Percentiles rank a stretch among this genome's conserved stretches.
Conservation (phyloP, 2,113 vertebrate genomes). For the Sceloporus tristichus region DNA sequence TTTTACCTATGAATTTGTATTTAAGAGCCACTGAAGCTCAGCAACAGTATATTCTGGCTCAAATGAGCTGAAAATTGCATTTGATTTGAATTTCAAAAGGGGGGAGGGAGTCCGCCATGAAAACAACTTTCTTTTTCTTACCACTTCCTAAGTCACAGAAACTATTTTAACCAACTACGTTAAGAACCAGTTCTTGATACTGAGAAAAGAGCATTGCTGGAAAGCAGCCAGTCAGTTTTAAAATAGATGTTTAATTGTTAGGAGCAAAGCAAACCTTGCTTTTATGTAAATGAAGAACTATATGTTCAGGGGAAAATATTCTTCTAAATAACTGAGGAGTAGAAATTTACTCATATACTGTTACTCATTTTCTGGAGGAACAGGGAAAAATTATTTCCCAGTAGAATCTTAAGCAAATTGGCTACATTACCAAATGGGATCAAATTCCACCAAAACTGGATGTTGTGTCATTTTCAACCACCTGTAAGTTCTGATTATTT, state of each 20-base stretch:
- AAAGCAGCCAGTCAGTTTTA: conserved; percentile 80
- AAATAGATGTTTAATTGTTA: conserved; percentile 83
- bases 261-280: conserved; percentile 83
- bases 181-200: conserved; percentile 67
- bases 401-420: conserved; percentile 53
- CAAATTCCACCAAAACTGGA: conserved; percentile 40
- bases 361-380: not conserved
- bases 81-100: conserved; percentile 90
- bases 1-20: conserved; percentile 83
- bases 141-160: conserved; percentile 70
- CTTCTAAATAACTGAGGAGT: conserved; percentile 67
- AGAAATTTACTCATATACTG: conserved; percentile 19
- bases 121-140: conserved; percentile 64
- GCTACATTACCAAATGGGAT: conserved; percentile 48
- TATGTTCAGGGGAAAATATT: conserved; percentile 63
- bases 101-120: conserved; percentile 67
- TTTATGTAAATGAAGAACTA: conserved; percentile 77
- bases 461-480: not conserved
- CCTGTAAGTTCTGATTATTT: not conserved
- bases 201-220: conserved; percentile 78
- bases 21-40: conserved; percentile 87
- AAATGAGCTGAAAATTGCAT: conserved; percentile 91
- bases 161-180: conserved; percentile 61
- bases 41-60: conserved; percentile 88
- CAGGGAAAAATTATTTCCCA: conserved; percentile 32